phyloP scores from a whole-genome alignment of 2,888 invertebrate genomes.

The Drosophila borborema region DNA sequence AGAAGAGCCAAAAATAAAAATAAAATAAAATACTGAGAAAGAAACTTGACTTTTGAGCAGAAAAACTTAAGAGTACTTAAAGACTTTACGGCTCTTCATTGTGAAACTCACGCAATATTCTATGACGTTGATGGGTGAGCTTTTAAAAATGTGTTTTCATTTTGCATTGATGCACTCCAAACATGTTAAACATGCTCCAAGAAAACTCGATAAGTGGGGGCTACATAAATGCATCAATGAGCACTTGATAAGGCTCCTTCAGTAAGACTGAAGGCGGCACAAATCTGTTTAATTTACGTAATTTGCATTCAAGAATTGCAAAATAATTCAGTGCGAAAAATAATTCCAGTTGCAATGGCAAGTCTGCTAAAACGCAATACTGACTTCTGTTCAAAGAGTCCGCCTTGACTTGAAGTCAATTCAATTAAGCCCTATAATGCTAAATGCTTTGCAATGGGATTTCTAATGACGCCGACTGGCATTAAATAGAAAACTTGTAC shows the following conservation, averaged over 20 bases:
- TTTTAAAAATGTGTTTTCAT: not conserved
- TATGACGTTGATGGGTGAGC: slow-evolving; percentile 7
- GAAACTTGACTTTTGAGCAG: slow-evolving; percentile 17
- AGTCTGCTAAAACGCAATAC: not conserved
- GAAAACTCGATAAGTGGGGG: slow-evolving; percentile 4
- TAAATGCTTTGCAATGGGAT: slow-evolving; percentile 7
- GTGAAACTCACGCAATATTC: slow-evolving; percentile 11
- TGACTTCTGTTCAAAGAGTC: not conserved
- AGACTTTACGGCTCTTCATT: slow-evolving; percentile 19
- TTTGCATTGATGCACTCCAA: not conserved
- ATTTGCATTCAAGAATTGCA: not conserved
- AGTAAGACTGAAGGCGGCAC: not conserved
- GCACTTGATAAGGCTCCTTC: no score
- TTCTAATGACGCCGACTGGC: slow-evolving; percentile 29
- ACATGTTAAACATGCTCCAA: not conserved
- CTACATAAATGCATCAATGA: not conserved
- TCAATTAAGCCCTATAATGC: slow-evolving; percentile 28
- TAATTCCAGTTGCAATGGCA: not conserved
- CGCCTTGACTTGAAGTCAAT: slow-evolving; percentile 6
- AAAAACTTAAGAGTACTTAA: slow-evolving; percentile 35
- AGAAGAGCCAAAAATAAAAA: slow-evolving; percentile 7
- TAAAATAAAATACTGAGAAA: not conserved
- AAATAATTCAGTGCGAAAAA: not conserved
- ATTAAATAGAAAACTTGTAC: slow-evolving; percentile 28
- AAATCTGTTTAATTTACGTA: not conserved